Percentiles rank a stretch among this genome's conserved stretches.
Evolutionary conservation across 2,797 vertebrate genomes (phyloP).

Genomic region (Anabas testudineus): DNA sequence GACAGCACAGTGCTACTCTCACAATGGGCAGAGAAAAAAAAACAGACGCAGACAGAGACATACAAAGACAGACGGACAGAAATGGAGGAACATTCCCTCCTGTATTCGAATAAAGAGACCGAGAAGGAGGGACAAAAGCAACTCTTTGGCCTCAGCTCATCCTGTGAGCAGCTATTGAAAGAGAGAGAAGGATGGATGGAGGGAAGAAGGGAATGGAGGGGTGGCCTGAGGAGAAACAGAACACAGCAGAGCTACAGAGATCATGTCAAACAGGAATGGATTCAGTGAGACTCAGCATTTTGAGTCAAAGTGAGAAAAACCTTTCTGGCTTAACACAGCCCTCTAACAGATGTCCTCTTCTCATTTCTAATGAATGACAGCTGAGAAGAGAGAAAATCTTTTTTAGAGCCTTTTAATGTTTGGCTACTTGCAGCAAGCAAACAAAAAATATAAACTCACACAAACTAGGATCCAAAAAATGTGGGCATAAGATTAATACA

Average conservation of each 20-base stretch:
- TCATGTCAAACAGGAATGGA: slow-evolving; percentile 69
- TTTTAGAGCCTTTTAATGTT: slow-evolving; percentile 35
- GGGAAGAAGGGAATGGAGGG: slow-evolving; percentile 17
- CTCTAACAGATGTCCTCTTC: slow-evolving; percentile 42
- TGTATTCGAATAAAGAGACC: slow-evolving; percentile 29
- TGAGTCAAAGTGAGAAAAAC: slow-evolving; percentile 72
- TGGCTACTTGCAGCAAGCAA: slow-evolving; percentile 12
- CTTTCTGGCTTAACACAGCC: slow-evolving; percentile 28
- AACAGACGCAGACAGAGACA: slow-evolving; percentile 32
- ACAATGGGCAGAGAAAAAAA: slow-evolving; percentile 69
- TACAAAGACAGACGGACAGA: slow-evolving; percentile 16
- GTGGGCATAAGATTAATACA: slow-evolving; percentile 33
- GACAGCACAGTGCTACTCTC: slow-evolving; percentile 69
- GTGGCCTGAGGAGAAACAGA: slow-evolving; percentile 36
- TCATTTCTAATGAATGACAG: slow-evolving; percentile 49
- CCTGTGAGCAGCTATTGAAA: slow-evolving; percentile 57
- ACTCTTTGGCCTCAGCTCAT: slow-evolving; percentile 57
- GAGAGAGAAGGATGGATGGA: slow-evolving; percentile 21
- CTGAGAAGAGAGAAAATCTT: slow-evolving; percentile 28
- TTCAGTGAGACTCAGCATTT: slow-evolving; percentile 71
- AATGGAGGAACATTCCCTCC: slow-evolving; percentile 42
- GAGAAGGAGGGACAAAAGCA: slow-evolving; percentile 53
- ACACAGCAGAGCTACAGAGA: slow-evolving; percentile 34
- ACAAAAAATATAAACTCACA: slow-evolving; percentile 10
- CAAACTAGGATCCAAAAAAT: slow-evolving; percentile 28